phyloP scores from a whole-genome alignment of 2,888 invertebrate genomes.

The Acrobasis suavella region DNA sequence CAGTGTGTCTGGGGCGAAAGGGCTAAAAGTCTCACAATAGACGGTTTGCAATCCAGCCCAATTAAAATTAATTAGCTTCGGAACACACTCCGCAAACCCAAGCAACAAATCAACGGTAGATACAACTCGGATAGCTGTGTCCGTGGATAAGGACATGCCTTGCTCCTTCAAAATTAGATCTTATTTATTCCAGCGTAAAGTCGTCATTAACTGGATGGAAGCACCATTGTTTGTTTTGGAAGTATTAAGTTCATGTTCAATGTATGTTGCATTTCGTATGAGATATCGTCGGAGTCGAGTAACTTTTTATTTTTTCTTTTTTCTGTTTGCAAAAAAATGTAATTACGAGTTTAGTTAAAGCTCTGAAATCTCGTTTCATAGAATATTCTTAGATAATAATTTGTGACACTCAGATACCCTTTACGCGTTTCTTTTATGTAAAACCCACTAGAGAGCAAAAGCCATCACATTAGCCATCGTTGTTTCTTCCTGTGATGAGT shows the following conservation, averaged over 20 bases:
- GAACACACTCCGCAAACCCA: constrained; percentile 69
- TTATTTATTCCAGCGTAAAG: constrained; percentile 41
- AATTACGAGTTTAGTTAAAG: background rate
- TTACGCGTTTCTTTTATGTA: too few relatives aligned
- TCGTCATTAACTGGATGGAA: constrained; percentile 35
- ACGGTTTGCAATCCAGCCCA: constrained; percentile 61
- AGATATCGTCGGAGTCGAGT: constrained; percentile 18
- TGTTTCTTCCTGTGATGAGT: too few relatives aligned
- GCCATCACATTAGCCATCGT: too few relatives aligned
- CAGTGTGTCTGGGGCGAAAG: constrained; percentile 37
- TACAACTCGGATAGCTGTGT: constrained; percentile 63
- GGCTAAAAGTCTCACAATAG: constrained; percentile 59
- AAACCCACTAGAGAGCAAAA: too few relatives aligned
- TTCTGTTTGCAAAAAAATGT: background rate
- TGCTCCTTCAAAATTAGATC: constrained; percentile 43
- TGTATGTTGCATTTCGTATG: constrained; percentile 21
- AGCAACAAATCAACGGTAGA: constrained; percentile 75
- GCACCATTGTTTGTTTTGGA: constrained; percentile 19
- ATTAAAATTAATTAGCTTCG: constrained; percentile 80
- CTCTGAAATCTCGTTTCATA: background rate
- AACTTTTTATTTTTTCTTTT: constrained; percentile 3
- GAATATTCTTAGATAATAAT: background rate
- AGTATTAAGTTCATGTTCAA: constrained; percentile 22
- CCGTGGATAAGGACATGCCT: constrained; percentile 58
- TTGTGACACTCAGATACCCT: background rate